These are phyloP conservation scores for Eumerus sabulonum DNA, from an alignment of 2,888 invertebrate species.

Conservation along the genomic window DNA sequence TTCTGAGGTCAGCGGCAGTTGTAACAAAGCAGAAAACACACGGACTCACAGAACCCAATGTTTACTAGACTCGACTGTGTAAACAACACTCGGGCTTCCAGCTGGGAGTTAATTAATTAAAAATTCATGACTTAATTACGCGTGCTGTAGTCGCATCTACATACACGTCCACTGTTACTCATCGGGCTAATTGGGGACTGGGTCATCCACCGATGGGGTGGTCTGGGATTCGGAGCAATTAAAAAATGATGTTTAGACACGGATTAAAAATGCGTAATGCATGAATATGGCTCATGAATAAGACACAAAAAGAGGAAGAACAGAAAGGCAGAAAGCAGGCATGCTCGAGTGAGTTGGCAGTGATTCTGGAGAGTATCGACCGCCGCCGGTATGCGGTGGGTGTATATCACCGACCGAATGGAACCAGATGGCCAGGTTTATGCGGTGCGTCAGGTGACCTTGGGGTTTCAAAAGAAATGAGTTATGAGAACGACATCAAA, in stretches of 20 bases:
- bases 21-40: too few species aligned
- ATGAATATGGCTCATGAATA: conserved; percentile 17
- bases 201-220: background rate
- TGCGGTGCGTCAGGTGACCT: too few species aligned
- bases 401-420: conserved; percentile 1
- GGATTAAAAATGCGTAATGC: conserved; percentile 23
- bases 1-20: conserved; percentile 23
- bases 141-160: conserved; percentile 26
- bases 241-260: conserved; percentile 5
- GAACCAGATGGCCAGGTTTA: too few species aligned
- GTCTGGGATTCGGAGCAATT: conserved; percentile 29
- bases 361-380: too few species aligned
- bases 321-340: too few species aligned
- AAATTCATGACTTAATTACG: conserved; percentile 60
- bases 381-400: too few species aligned
- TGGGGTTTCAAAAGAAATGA: too few species aligned
- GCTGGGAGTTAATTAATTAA: conserved; percentile 56
- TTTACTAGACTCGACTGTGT: conserved; percentile 36
- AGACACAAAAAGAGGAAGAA: background rate
- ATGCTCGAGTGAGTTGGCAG: too few species aligned
- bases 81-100: conserved; percentile 29
- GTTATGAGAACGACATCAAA: too few species aligned
- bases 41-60: conserved; percentile 1
- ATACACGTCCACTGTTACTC: conserved; percentile 8
- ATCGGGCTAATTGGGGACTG: conserved; percentile 21